A percentile compares a stretch with the other conserved stretches of the same genome.
Conservation (phyloP, 2,113 vertebrate genomes). For the Ancistrus triradiatus region DNA sequence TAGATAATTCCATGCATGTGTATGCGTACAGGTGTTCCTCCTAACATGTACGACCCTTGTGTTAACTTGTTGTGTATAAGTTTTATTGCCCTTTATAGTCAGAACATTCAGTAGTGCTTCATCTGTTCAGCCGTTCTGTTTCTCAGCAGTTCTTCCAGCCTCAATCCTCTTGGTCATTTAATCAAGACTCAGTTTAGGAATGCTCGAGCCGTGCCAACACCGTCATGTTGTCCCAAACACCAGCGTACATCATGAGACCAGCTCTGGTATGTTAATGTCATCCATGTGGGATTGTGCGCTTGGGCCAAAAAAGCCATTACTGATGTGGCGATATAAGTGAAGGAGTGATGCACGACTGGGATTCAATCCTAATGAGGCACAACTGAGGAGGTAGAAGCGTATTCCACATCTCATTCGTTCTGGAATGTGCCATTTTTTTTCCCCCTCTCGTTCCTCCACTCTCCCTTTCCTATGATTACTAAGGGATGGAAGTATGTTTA, state of each 20-base stretch:
- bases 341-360: constrained; percentile 34
- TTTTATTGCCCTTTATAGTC: too few relatives aligned
- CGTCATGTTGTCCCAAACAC: constrained; percentile 53
- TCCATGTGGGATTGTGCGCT: constrained; percentile 60
- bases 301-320: constrained; percentile 27
- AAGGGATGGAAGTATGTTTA: constrained; percentile 44
- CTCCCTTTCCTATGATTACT: constrained; percentile 33
- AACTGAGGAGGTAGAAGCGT: constrained; percentile 39
- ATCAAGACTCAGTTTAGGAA: constrained; percentile 49
- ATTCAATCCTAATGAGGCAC: constrained; percentile 39
- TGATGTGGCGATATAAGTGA: constrained; percentile 26
- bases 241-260: constrained; percentile 57
- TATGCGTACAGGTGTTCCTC: too few relatives aligned
- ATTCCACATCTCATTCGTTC: constrained; percentile 35
- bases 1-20: too few relatives aligned
- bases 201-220: constrained; percentile 53
- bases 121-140: constrained; percentile 4
- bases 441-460: constrained; percentile 33
- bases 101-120: too few relatives aligned
- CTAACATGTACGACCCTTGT: too few relatives aligned
- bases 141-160: neutral
- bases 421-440: constrained; percentile 25
- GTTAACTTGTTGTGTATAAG: too few relatives aligned
- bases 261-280: constrained; percentile 69
- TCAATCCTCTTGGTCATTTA: constrained; percentile 28